phyloP scores from a whole-genome alignment of 2,113 vertebrate genomes.

The Osmerus eperlanus region DNA sequence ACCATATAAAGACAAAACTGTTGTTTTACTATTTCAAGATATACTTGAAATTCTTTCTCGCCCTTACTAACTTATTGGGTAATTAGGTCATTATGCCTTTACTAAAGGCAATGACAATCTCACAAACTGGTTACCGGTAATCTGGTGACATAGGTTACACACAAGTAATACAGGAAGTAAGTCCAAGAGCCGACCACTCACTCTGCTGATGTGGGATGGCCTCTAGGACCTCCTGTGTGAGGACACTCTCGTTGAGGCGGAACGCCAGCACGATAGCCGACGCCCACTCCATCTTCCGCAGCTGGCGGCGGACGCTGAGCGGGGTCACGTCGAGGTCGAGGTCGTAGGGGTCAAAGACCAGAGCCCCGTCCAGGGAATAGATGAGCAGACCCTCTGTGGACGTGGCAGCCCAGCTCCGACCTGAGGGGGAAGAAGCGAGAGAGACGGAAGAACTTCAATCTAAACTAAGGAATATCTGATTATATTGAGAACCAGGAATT shows the following conservation, averaged over 20 bases:
- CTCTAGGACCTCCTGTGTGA: conserved; percentile 87
- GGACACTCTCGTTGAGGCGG: conserved; percentile 84
- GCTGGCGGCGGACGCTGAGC: conserved; percentile 72
- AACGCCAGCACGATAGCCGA: conserved; percentile 86
- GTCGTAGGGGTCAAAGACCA: conserved; percentile 93
- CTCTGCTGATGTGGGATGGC: conserved; percentile 81
- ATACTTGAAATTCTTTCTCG: too few species aligned
- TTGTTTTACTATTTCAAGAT: too few species aligned
- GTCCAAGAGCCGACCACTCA: conserved; percentile 52
- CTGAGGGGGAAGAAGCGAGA: conserved; percentile 53
- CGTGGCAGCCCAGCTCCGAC: conserved; percentile 91
- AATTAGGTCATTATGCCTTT: too few species aligned
- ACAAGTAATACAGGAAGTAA: background rate
- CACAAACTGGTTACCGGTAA: too few species aligned
- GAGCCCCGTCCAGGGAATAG: conserved; percentile 85
- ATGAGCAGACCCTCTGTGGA: conserved; percentile 92
- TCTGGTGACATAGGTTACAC: background rate
- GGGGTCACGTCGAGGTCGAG: conserved; percentile 91
- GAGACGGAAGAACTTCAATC: background rate
- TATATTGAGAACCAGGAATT: background rate
- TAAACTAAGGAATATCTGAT: too few species aligned
- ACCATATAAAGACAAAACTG: background rate
- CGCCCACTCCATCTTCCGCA: conserved; percentile 75
- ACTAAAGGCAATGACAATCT: too few species aligned
- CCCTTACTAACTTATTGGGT: too few species aligned